These are phyloP conservation scores for Sminthurides bifidus DNA, from an alignment of 1,140 invertebrate species.

Conservation along the genomic window DNA sequence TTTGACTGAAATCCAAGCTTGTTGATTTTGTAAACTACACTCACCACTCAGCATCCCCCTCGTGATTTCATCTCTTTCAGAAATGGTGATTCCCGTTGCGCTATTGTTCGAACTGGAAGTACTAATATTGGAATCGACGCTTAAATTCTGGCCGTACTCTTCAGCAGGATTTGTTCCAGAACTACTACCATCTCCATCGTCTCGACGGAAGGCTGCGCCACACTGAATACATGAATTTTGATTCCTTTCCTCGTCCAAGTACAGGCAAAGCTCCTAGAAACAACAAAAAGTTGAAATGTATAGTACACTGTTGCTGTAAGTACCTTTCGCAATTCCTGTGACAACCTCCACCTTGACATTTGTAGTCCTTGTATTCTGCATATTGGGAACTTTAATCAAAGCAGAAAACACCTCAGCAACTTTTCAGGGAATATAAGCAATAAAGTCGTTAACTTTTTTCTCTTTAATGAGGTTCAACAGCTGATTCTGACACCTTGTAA, in stretches of 20 bases:
- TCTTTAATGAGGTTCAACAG: no score
- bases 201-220: conserved; percentile 48
- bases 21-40: background rate
- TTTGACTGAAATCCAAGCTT: background rate
- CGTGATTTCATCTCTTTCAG: conserved; percentile 21
- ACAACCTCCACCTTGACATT: no score
- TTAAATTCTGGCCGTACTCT: conserved; percentile 22
- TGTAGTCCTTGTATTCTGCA: no score
- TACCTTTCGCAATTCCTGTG: no score
- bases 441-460: no score
- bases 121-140: conserved; percentile 19
- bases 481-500: no score
- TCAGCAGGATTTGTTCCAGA: conserved; percentile 27
- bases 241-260: conserved; percentile 80
- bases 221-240: conserved; percentile 36
- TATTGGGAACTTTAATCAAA: no score
- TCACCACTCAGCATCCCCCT: conserved; percentile 29
- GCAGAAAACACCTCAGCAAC: no score
- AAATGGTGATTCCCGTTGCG: conserved; percentile 13
- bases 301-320: no score
- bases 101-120: conserved; percentile 12
- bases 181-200: conserved; percentile 66
- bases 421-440: no score
- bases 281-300: background rate
- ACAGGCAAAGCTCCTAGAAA: conserved; percentile 77